A percentile compares a stretch with the other conserved stretches of the same genome.
These are phyloP conservation scores for Paracentrotus lividus DNA, from an alignment of 53 echinoderm and acorn worm genomes.

Conservation along the genomic window DNA sequence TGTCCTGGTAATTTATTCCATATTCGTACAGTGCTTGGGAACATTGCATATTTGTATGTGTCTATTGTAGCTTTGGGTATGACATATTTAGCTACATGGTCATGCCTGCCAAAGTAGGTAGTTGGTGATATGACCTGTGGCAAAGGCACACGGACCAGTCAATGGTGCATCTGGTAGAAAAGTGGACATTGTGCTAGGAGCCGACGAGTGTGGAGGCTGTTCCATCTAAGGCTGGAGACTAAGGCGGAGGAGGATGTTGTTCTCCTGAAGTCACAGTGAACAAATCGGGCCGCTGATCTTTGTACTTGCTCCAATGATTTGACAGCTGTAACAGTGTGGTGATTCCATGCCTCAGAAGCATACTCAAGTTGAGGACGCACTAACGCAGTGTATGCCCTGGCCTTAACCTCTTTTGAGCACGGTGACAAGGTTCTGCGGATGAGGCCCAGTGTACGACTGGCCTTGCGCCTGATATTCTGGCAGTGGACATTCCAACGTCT, in stretches of 20 bases:
- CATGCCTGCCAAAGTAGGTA: background rate
- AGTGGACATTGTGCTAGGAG: background rate
- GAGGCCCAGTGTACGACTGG: constrained; percentile 42
- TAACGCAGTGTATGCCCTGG: constrained; percentile 55
- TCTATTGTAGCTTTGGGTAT: no score
- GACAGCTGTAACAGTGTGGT: constrained; percentile 1
- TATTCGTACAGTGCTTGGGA: background rate
- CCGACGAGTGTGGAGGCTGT: background rate
- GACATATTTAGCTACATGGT: constrained; percentile 18
- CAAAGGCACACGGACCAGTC: background rate
- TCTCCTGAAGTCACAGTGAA: constrained; percentile 7
- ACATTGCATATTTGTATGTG: no score
- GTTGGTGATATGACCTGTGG: background rate
- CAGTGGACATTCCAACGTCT: constrained; percentile 64
- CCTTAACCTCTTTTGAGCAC: constrained; percentile 32
- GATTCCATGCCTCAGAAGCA: constrained; percentile 56
- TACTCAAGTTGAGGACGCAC: constrained; percentile 62
- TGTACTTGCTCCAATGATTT: constrained; percentile 64
- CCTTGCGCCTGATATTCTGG: constrained; percentile 19
- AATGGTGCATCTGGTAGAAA: background rate
- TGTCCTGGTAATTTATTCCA: background rate
- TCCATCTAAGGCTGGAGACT: background rate
- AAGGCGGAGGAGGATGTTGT: background rate
- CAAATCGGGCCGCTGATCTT: constrained; percentile 48
- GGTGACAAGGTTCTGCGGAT: background rate